phyloP scores from a whole-genome alignment of 2,797 vertebrate species.

The Brachyrhaphis roseni region DNA sequence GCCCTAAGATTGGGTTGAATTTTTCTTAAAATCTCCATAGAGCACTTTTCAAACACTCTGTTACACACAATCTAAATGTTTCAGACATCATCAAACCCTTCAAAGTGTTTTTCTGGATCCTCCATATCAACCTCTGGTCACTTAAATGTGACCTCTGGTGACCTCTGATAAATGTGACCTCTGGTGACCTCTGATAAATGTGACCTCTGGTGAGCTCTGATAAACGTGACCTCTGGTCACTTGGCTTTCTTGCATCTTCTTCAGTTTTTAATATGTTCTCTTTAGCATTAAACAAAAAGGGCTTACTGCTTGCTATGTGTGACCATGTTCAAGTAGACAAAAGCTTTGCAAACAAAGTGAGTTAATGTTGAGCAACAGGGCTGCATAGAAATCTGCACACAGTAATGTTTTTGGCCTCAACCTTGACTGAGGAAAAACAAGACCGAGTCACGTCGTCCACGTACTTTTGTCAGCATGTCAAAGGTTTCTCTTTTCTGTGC shows the following conservation, averaged over 20 bases:
- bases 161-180: background rate
- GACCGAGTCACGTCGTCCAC: slow-evolving; percentile 25
- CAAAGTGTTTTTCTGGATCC: background rate
- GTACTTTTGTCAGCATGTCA: background rate
- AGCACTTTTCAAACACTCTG: background rate
- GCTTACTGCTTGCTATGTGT: background rate
- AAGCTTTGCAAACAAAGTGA: slow-evolving; percentile 12
- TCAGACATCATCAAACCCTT: background rate
- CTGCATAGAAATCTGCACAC: background rate
- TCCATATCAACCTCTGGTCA: background rate
- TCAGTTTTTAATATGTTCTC: background rate
- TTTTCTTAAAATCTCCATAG: background rate
- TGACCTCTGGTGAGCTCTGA: too few species aligned
- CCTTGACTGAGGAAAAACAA: slow-evolving; percentile 23
- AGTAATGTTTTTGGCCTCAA: slow-evolving; percentile 13
- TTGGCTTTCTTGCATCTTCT: background rate
- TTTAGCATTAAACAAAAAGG: background rate
- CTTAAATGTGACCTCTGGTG: too few species aligned
- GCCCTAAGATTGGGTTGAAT: background rate
- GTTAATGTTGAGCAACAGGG: slow-evolving; percentile 1
- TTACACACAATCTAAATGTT: background rate
- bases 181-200: background rate
- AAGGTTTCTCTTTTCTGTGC: background rate
- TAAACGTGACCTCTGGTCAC: background rate
- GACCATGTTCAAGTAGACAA: background rate